Conservation (phyloP, 2,797 vertebrate species). For the Malacoctenus gilli region DNA sequence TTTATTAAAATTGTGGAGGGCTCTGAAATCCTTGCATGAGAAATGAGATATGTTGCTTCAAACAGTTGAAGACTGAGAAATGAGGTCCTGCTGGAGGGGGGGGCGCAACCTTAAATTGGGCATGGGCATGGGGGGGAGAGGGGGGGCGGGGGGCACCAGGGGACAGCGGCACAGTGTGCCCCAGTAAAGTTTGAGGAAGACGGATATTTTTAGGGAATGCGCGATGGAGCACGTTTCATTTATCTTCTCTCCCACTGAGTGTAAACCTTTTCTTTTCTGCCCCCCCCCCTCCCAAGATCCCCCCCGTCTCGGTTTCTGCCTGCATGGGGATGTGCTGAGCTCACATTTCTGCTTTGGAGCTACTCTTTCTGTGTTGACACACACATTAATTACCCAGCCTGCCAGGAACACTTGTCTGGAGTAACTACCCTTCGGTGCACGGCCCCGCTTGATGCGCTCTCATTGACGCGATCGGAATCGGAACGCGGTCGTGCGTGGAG, state of each 20-base stretch:
- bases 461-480: constrained; percentile 59
- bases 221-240: constrained; percentile 73
- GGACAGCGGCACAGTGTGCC: constrained; percentile 70
- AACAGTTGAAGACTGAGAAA: constrained; percentile 57
- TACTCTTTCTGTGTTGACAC: constrained; percentile 80
- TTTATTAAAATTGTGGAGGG: constrained; percentile 75
- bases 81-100: constrained; percentile 56
- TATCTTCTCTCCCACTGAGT: constrained; percentile 73
- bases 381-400: constrained; percentile 83
- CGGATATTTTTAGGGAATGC: constrained; percentile 70
- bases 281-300: constrained; percentile 22
- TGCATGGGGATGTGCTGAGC: constrained; percentile 76
- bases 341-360: constrained; percentile 77
- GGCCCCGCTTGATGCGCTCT: constrained; percentile 31
- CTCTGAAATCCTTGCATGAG: constrained; percentile 72
- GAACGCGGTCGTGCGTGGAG: constrained; percentile 39
- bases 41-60: constrained; percentile 68
- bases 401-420: constrained; percentile 77
- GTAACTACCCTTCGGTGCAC: constrained; percentile 65
- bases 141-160: constrained; percentile 36
- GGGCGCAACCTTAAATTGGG: neutral
- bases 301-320: constrained; percentile 52
- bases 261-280: constrained; percentile 41
- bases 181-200: constrained; percentile 66
- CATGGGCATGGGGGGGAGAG: no score